phyloP scores from a whole-genome alignment of 2,888 invertebrate species.

The Parelbella ahira region DNA sequence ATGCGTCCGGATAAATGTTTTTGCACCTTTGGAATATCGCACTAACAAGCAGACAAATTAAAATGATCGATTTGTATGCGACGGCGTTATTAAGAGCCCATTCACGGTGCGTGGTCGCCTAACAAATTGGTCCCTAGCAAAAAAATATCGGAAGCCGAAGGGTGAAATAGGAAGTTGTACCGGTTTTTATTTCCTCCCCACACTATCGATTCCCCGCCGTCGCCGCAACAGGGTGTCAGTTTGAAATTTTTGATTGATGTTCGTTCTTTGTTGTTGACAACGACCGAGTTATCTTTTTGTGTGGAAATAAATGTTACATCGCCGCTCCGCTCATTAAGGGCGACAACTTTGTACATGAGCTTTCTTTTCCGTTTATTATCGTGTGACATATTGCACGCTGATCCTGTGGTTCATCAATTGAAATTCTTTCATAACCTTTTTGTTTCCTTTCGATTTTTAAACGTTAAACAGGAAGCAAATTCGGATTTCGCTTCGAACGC shows the following conservation, averaged over 20 bases:
- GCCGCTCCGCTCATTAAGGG: conserved; percentile 9
- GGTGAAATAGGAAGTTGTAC: conserved; percentile 68
- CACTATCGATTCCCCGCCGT: conserved; percentile 59
- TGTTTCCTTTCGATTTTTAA: too few species aligned
- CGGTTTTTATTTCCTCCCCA: conserved; percentile 67
- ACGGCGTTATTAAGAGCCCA: conserved; percentile 20
- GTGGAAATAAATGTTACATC: conserved; percentile 41
- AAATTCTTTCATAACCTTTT: too few species aligned
- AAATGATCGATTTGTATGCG: conserved; percentile 25
- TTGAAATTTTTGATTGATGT: conserved; percentile 67
- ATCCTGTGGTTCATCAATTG: too few species aligned
- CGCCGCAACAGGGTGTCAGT: conserved; percentile 57
- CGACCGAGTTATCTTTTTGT: conserved; percentile 35
- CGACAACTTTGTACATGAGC: not conserved
- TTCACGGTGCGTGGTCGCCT: conserved; percentile 20
- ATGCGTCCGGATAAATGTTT: conserved; percentile 7
- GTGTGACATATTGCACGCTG: too few species aligned
- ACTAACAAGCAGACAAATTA: conserved; percentile 27
- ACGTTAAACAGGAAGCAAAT: too few species aligned
- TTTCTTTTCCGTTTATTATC: not conserved
- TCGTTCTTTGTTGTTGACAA: conserved; percentile 40
- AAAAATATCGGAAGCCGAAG: conserved; percentile 45
- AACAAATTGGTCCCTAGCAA: conserved; percentile 26
- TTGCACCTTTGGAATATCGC: conserved; percentile 15
- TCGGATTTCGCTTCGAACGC: too few species aligned